Conservation (phyloP, 2,888 invertebrate genomes). For the Lepidocyrtoides sp. region DNA sequence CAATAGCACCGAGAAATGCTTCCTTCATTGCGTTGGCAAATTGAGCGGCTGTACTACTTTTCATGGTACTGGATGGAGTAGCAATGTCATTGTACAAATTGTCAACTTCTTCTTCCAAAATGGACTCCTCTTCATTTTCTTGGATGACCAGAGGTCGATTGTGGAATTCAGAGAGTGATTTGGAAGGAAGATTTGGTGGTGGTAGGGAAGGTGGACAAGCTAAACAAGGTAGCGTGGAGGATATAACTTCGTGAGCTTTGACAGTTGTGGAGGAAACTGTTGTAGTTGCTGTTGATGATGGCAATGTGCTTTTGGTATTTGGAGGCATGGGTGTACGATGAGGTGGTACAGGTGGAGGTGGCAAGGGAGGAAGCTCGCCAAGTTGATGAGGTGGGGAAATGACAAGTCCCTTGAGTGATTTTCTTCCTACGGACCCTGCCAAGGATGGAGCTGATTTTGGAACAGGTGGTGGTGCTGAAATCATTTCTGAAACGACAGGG, state of each 20-base stretch:
- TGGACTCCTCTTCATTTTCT: constrained; percentile 63
- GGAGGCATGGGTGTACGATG: constrained; percentile 27
- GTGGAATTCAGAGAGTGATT: constrained; percentile 79
- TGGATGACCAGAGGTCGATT: constrained; percentile 80
- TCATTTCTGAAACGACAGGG: neutral
- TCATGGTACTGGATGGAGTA: constrained; percentile 50
- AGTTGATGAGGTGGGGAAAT: constrained; percentile 56
- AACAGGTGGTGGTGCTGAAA: constrained; percentile 28
- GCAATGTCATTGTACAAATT: constrained; percentile 83
- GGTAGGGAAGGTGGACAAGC: constrained; percentile 80
- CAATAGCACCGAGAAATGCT: constrained; percentile 72
- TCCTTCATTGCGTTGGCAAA: constrained; percentile 77
- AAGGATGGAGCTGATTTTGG: neutral
- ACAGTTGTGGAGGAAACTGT: constrained; percentile 38
- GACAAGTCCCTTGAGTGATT: constrained; percentile 42
- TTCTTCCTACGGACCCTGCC: constrained; percentile 46
- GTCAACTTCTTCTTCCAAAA: constrained; percentile 78
- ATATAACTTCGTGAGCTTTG: constrained; percentile 61
- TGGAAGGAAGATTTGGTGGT: constrained; percentile 81
- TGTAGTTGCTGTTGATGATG: no score
- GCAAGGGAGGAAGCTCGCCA: constrained; percentile 66
- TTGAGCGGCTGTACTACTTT: constrained; percentile 53
- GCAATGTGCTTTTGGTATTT: neutral
- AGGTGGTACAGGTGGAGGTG: constrained; percentile 77
- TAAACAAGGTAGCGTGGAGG: constrained; percentile 78